These are phyloP conservation scores for Cancer borealis DNA, from an alignment of 2,888 invertebrate genomes.

Conservation along the genomic window DNA sequence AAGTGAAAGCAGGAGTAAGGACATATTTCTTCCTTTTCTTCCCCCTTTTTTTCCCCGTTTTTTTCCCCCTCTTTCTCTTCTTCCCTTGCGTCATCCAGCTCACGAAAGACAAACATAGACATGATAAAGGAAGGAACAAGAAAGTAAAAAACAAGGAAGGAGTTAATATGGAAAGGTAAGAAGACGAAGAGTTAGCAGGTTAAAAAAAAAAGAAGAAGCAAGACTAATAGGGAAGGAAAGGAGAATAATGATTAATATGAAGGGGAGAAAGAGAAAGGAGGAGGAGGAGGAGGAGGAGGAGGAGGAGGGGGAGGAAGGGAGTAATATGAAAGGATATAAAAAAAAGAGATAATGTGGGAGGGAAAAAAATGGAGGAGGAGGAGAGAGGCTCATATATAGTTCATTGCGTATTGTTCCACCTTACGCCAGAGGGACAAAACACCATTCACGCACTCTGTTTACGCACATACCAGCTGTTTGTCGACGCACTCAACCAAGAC, in stretches of 20 bases:
- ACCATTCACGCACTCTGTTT: not conserved
- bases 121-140: not conserved
- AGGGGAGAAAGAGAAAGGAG: not conserved
- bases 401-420: not conserved
- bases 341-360: constrained; percentile 33
- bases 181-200: not conserved
- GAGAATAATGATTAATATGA: not conserved
- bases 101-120: not conserved
- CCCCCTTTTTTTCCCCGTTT: not conserved
- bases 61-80: not conserved
- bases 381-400: not conserved
- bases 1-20: not conserved
- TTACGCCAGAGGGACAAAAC: not conserved
- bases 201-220: not conserved
- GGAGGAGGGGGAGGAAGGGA: not conserved
- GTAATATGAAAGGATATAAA: not conserved
- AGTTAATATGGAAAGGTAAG: not conserved
- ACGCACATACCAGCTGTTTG: not conserved
- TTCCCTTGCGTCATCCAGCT: not conserved
- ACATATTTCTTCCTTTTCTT: not conserved
- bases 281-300: not conserved
- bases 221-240: not conserved
- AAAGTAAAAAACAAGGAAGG: not conserved
- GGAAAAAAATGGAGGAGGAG: not conserved
- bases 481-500: not conserved